These are phyloP conservation scores for Ichneumon xanthorius DNA, from an alignment of 2,888 invertebrate species.

Conservation along the genomic window DNA sequence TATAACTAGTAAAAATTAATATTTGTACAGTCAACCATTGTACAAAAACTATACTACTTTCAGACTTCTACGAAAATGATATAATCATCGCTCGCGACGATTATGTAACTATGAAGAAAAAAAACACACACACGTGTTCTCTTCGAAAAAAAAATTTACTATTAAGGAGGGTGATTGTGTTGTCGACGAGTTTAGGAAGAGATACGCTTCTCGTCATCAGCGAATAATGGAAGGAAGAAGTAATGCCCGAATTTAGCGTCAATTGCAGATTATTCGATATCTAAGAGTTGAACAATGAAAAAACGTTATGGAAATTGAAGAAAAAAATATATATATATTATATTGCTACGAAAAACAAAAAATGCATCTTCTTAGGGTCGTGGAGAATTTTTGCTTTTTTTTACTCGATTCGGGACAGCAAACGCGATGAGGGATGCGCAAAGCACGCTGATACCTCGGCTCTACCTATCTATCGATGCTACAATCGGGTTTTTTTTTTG, in stretches of 20 bases:
- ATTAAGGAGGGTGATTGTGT: slow-evolving; percentile 2
- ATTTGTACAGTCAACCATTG: slow-evolving; percentile 75
- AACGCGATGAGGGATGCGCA: slow-evolving; percentile 21
- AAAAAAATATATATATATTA: slow-evolving; percentile 1
- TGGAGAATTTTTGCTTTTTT: slow-evolving; percentile 1
- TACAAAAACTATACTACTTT: slow-evolving; percentile 75
- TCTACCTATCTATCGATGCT: slow-evolving; percentile 48
- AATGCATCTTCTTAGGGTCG: slow-evolving; percentile 15
- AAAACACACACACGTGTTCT: slow-evolving; percentile 9
- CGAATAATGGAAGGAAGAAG: slow-evolving; percentile 33
- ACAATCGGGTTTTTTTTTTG: slow-evolving; percentile 30
- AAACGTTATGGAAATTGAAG: slow-evolving; percentile 2
- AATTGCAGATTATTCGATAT: slow-evolving; percentile 44
- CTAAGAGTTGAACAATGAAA: slow-evolving; percentile 12
- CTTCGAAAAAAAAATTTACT: slow-evolving; percentile 10
- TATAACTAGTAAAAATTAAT: slow-evolving; percentile 69
- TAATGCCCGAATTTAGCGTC: slow-evolving; percentile 43
- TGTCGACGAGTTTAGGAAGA: slow-evolving; percentile 45
- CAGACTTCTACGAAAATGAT: slow-evolving; percentile 64
- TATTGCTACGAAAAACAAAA: background rate
- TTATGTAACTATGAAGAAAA: slow-evolving; percentile 12
- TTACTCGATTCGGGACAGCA: background rate
- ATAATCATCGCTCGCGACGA: background rate
- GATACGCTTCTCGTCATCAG: slow-evolving; percentile 21
- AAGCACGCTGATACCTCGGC: slow-evolving; percentile 50